Conservation (phyloP, 2,797 vertebrate species). For the Clarias pachynema region DNA sequence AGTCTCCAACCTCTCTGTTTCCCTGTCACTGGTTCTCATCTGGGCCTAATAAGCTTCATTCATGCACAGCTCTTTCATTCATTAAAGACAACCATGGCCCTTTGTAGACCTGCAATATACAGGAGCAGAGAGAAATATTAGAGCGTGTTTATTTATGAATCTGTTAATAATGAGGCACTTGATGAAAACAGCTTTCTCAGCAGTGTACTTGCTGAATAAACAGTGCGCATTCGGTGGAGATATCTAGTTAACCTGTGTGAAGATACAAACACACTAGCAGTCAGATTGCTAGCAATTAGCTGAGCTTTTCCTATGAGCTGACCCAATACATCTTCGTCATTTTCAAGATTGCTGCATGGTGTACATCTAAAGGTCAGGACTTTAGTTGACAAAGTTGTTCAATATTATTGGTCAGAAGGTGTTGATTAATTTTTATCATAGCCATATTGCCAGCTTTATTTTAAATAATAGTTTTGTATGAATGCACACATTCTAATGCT, state of each 20-base stretch:
- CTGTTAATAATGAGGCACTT: slow-evolving; percentile 87
- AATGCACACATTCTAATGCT: not conserved
- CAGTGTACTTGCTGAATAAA: slow-evolving; percentile 84
- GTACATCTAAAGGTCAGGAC: slow-evolving; percentile 87
- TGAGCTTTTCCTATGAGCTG: slow-evolving; percentile 82
- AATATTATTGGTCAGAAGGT: not conserved
- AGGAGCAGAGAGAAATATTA: slow-evolving; percentile 87
- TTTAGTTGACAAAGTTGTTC: slow-evolving; percentile 55
- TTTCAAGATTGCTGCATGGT: slow-evolving; percentile 84
- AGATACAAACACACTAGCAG: slow-evolving; percentile 79
- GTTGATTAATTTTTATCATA: not conserved
- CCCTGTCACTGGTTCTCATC: slow-evolving; percentile 55
- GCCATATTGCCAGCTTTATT: not conserved
- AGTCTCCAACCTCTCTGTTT: slow-evolving; percentile 58
- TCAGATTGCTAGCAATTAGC: slow-evolving; percentile 93
- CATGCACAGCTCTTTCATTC: slow-evolving; percentile 84
- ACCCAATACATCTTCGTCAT: slow-evolving; percentile 94
- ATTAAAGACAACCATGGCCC: slow-evolving; percentile 86
- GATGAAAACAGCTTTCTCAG: slow-evolving; percentile 84
- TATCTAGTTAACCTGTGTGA: slow-evolving; percentile 89
- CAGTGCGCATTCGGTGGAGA: slow-evolving; percentile 80
- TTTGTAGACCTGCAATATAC: slow-evolving; percentile 89
- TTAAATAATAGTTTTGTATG: not conserved
- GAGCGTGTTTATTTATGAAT: slow-evolving; percentile 90
- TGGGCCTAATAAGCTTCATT: slow-evolving; percentile 89